Conservation (phyloP, 2,888 invertebrate genomes). For the Hydropsyche betteni region DNA sequence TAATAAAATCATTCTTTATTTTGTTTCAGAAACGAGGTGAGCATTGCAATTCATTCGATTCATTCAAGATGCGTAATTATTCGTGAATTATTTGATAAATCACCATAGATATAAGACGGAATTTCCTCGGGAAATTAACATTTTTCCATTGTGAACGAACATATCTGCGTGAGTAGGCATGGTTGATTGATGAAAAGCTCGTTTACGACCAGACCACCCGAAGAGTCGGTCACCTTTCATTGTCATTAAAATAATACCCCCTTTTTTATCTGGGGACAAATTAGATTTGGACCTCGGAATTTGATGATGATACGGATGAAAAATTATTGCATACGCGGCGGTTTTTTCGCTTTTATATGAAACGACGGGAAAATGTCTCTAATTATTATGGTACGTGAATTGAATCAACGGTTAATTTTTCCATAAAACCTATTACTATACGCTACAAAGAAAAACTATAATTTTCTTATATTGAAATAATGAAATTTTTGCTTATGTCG, state of each 20-base stretch:
- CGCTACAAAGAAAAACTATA: no score
- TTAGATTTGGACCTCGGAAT: background rate
- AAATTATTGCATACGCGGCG: background rate
- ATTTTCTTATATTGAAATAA: no score
- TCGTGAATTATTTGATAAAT: background rate
- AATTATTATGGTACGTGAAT: no score
- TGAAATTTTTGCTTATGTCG: no score
- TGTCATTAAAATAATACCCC: conserved; percentile 2
- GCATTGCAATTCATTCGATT: background rate
- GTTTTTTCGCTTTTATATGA: background rate
- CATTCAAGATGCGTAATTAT: background rate
- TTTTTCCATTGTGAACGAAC: no score
- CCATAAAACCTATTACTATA: no score
- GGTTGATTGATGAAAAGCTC: conserved; percentile 13
- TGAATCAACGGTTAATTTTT: no score
- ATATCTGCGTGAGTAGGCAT: no score
- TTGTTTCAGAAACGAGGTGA: conserved; percentile 23
- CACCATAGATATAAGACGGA: background rate
- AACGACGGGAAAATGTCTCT: no score
- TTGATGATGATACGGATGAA: background rate
- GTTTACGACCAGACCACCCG: background rate
- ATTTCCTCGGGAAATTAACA: background rate
- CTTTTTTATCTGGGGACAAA: background rate
- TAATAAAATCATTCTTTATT: background rate
- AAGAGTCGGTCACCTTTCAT: background rate